Evolutionary conservation across 2,797 vertebrate genomes (phyloP).

Genomic region (Acropternis orthonyx): DNA sequence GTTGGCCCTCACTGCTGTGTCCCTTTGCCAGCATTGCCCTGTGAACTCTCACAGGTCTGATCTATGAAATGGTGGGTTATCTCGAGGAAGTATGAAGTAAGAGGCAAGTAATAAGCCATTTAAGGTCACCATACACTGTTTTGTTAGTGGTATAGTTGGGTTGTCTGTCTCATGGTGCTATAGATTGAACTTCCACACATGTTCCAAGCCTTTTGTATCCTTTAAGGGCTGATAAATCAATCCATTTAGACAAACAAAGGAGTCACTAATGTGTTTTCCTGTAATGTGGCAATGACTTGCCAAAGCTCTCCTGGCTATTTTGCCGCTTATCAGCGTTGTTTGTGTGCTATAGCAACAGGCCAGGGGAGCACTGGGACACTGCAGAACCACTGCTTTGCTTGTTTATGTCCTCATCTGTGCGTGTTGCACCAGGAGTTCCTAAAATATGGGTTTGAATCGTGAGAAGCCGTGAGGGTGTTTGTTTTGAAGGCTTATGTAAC

Average conservation of each 20-base stretch:
- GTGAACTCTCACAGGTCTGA: background rate
- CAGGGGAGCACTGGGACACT: background rate
- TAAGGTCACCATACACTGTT: background rate
- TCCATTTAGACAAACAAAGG: background rate
- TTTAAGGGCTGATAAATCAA: conserved; percentile 3
- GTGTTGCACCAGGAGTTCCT: background rate
- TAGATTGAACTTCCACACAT: background rate
- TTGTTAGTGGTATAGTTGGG: background rate
- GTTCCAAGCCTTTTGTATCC: background rate
- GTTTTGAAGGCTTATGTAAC: background rate
- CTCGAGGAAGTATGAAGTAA: background rate
- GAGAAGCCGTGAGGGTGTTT: background rate
- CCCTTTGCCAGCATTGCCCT: background rate
- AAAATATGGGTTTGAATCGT: background rate
- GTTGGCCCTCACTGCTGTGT: background rate
- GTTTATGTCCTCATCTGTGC: background rate
- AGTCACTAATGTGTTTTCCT: conserved; percentile 13
- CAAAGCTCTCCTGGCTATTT: background rate
- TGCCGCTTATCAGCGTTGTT: conserved; percentile 17
- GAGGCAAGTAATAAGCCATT: background rate
- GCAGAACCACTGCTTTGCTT: background rate
- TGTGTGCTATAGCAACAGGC: conserved; percentile 14
- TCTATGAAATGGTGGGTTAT: background rate
- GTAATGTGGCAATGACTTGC: background rate
- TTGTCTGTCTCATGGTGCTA: background rate